These are phyloP conservation scores for Drosophila diplacantha DNA, from an alignment of 2,888 invertebrate species.

Conservation along the genomic window DNA sequence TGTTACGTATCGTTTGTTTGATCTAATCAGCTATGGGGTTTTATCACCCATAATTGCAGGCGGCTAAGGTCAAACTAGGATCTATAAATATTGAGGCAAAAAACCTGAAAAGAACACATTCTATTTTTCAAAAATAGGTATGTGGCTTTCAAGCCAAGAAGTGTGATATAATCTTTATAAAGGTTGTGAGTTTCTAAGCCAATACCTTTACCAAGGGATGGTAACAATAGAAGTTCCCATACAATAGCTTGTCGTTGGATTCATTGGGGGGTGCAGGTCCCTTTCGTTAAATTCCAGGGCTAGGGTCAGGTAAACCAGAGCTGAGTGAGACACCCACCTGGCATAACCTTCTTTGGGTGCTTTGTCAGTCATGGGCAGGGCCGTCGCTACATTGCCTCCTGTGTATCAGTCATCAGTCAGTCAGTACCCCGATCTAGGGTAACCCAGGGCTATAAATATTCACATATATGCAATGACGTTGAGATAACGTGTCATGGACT, in stretches of 20 bases:
- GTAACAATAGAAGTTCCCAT: not conserved
- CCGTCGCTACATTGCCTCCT: not conserved
- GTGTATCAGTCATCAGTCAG: slow-evolving; percentile 22
- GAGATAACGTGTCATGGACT: slow-evolving; percentile 26
- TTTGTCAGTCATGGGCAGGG: slow-evolving; percentile 30
- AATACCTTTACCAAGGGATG: not conserved
- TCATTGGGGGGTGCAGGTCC: slow-evolving; percentile 1
- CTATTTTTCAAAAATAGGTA: slow-evolving; percentile 8
- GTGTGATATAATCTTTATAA: not conserved
- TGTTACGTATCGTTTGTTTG: slow-evolving; percentile 2
- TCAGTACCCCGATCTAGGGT: slow-evolving; percentile 3
- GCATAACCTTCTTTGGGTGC: slow-evolving; percentile 17
- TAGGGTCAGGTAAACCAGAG: slow-evolving; percentile 18
- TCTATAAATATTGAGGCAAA: slow-evolving; percentile 7
- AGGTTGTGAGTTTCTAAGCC: not conserved
- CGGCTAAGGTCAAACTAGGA: slow-evolving; percentile 15
- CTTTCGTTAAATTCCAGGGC: slow-evolving; percentile 8
- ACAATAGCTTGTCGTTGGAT: not conserved
- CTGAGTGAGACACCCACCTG: slow-evolving; percentile 17
- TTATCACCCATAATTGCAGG: slow-evolving; percentile 17
- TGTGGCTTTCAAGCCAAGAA: not conserved
- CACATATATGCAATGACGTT: slow-evolving; percentile 9
- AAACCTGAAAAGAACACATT: slow-evolving; percentile 17
- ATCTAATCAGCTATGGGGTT: slow-evolving; percentile 14
- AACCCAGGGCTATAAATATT: slow-evolving; percentile 11